Conservation (phyloP, 2,113 vertebrate genomes). For the Erinaceus europaeus region DNA sequence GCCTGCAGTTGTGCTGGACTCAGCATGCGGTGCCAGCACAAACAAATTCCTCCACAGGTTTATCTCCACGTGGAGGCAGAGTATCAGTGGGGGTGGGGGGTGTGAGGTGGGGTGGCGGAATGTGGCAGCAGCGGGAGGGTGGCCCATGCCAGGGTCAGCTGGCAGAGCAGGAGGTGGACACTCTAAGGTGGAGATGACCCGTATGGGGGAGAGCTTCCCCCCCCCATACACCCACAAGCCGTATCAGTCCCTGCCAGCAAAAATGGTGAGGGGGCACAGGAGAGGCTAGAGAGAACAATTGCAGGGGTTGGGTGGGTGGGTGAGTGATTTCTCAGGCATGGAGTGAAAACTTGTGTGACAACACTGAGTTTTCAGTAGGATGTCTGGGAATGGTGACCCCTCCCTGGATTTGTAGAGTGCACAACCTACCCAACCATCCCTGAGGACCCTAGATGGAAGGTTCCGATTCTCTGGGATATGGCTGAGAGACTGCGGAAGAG, state of each 20-base stretch:
- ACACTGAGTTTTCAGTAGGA: background rate
- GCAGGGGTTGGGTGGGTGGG: fast-evolving
- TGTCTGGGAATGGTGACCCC: fast-evolving
- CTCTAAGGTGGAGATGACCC: too few relatives aligned
- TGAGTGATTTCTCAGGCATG: background rate
- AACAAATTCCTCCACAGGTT: conserved; percentile 71
- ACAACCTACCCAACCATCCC: background rate
- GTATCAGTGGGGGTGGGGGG: conserved; percentile 71
- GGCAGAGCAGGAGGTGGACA: background rate
- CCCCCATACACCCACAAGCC: too few relatives aligned
- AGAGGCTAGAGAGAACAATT: background rate
- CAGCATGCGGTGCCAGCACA: conserved; percentile 50
- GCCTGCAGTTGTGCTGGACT: conserved; percentile 54
- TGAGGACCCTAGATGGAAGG: background rate
- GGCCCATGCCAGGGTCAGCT: background rate
- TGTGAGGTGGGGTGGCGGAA: conserved; percentile 76
- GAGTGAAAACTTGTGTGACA: background rate
- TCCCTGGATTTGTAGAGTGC: background rate
- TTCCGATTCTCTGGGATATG: background rate
- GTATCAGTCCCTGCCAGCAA: too few relatives aligned
- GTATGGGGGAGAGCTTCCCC: too few relatives aligned
- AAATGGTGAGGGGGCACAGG: conserved; percentile 36
- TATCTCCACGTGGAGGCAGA: conserved; percentile 78
- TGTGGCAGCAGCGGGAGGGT: conserved; percentile 47
- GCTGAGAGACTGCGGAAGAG: background rate